Conservation (phyloP, 2,113 vertebrate species). For the Heteronetta atricapilla region DNA sequence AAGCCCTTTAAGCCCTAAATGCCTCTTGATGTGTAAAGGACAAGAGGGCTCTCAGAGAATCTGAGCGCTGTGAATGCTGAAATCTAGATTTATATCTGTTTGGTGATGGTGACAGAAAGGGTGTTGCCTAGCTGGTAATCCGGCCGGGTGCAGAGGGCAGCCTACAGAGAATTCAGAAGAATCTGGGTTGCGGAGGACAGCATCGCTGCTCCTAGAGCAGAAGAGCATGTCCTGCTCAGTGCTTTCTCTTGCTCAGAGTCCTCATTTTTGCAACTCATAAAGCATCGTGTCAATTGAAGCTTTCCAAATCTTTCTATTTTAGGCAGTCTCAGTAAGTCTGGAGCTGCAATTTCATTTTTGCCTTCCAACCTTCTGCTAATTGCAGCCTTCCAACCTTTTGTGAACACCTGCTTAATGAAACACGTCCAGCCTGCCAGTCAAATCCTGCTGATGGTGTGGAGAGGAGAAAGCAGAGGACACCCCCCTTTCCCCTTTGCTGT, state of each 20-base stretch:
- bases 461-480: background rate
- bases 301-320: background rate
- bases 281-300: background rate
- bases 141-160: background rate
- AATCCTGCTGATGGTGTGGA: background rate
- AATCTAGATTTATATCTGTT: slow-evolving; percentile 23
- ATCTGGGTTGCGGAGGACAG: background rate
- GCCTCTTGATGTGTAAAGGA: slow-evolving; percentile 32
- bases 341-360: background rate
- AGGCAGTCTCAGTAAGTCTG: background rate
- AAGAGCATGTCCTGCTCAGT: background rate
- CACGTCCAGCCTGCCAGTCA: background rate
- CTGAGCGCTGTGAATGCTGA: slow-evolving; percentile 22
- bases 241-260: background rate
- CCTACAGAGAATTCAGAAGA: background rate
- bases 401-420: background rate
- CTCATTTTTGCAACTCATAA: background rate
- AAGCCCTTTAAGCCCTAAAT: slow-evolving; percentile 16
- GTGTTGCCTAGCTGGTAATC: background rate
- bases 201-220: background rate
- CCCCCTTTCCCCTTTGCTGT: background rate
- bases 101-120: background rate
- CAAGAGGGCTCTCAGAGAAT: slow-evolving; percentile 34
- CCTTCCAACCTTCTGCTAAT: background rate
- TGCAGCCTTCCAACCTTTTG: background rate